Percentiles rank a stretch among this genome's conserved stretches.
These are phyloP conservation scores for Ammodytes marinus DNA, from an alignment of 2,113 vertebrate species.

Conservation along the genomic window DNA sequence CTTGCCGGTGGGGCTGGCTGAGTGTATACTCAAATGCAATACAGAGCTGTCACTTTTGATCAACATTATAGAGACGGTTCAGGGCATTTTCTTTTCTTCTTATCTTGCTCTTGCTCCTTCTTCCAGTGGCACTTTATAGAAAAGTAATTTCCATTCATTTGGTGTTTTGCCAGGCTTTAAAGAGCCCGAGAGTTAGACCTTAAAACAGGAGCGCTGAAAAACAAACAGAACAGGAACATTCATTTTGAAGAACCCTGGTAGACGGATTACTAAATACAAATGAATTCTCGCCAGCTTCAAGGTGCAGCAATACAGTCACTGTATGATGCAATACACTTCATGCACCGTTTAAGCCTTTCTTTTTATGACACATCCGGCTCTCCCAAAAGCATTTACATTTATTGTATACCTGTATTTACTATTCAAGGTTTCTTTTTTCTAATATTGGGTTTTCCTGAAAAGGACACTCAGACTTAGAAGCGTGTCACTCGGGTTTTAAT, in stretches of 20 bases:
- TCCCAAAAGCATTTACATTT: neutral
- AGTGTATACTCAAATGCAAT: conserved; percentile 65
- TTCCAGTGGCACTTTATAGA: conserved; percentile 56
- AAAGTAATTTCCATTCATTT: conserved; percentile 65
- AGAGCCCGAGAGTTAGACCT: conserved; percentile 39
- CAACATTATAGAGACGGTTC: conserved; percentile 70
- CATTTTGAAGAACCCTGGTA: conserved; percentile 24
- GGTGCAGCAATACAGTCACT: conserved; percentile 9
- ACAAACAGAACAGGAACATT: conserved; percentile 27
- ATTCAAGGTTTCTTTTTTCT: neutral
- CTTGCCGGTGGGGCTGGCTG: conserved; percentile 33
- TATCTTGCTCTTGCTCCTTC: conserved; percentile 17
- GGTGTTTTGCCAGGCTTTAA: conserved; percentile 23
- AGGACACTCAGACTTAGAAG: neutral
- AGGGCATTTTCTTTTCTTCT: conserved; percentile 24
- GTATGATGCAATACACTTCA: conserved; percentile 37
- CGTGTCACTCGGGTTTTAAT: neutral
- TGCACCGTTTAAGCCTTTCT: neutral
- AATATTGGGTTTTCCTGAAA: conserved; percentile 3
- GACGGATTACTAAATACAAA: conserved; percentile 41
- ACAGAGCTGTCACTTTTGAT: conserved; percentile 83
- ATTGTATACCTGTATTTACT: conserved; percentile 11
- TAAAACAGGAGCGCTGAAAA: conserved; percentile 15
- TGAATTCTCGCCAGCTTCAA: conserved; percentile 1
- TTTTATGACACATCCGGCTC: neutral